These are phyloP conservation scores for Dichetophora obliterata DNA, from an alignment of 2,888 invertebrate genomes.

Conservation along the genomic window DNA sequence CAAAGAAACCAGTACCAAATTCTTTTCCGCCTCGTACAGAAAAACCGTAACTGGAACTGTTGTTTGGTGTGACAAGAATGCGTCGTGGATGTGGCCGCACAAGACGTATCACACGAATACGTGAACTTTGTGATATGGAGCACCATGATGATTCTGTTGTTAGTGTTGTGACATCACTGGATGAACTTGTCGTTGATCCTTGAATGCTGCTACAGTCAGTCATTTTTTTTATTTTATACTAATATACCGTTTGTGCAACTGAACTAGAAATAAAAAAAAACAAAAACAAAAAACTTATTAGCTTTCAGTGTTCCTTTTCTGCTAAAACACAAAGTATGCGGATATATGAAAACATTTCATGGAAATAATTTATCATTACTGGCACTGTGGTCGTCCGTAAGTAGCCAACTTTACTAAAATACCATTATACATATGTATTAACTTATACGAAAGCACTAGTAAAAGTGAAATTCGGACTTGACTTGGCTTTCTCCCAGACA, in stretches of 20 bases:
- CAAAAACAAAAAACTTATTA: not conserved
- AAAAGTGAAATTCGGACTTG: constrained; percentile 28
- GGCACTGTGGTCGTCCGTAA: too few species aligned
- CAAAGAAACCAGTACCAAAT: constrained; percentile 92
- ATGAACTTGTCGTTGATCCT: constrained; percentile 67
- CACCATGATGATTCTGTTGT: constrained; percentile 65
- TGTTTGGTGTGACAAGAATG: constrained; percentile 71
- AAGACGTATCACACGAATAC: constrained; percentile 74
- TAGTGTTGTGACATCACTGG: constrained; percentile 69
- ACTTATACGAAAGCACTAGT: not conserved
- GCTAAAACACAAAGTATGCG: not conserved
- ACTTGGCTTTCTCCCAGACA: constrained; percentile 28
- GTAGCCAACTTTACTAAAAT: not conserved
- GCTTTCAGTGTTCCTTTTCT: not conserved
- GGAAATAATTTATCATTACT: too few species aligned
- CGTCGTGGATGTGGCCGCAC: constrained; percentile 72
- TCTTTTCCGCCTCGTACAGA: constrained; percentile 89
- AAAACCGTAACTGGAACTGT: constrained; percentile 81
- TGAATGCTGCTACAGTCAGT: constrained; percentile 68
- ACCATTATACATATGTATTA: too few species aligned
- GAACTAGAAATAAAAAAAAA: not conserved
- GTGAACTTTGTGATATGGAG: constrained; percentile 63
- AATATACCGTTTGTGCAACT: not conserved
- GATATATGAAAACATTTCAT: too few species aligned
- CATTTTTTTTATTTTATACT: constrained; percentile 29